Conservation (phyloP, 2,888 invertebrate genomes). For the Lasioglossum zephyrum region DNA sequence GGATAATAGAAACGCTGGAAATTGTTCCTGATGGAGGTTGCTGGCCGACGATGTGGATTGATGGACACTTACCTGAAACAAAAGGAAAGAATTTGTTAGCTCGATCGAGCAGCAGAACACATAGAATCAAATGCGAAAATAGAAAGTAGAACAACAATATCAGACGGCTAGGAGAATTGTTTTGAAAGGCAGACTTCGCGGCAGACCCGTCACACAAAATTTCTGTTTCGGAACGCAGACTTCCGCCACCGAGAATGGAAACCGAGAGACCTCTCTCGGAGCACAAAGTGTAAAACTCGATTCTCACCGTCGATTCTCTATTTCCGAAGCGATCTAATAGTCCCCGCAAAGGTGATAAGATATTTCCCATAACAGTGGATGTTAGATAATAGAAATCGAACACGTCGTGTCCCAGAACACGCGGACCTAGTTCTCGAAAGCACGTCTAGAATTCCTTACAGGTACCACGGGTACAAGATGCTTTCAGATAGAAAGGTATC, state of each 20-base stretch:
- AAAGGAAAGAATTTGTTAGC: background rate
- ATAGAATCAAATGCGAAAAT: background rate
- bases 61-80: slow-evolving; percentile 48
- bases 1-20: slow-evolving; percentile 1
- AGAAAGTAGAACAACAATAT: background rate
- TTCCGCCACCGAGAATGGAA: background rate
- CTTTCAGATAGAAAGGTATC: slow-evolving; percentile 20
- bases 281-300: background rate
- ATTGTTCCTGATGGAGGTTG: background rate
- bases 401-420: background rate
- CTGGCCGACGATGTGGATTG: background rate
- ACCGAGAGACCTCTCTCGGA: background rate
- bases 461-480: slow-evolving; percentile 14
- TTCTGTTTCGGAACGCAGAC: background rate
- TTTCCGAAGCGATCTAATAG: slow-evolving; percentile 3
- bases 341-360: background rate
- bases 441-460: background rate
- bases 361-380: slow-evolving; percentile 5
- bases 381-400: slow-evolving; percentile 9
- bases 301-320: background rate
- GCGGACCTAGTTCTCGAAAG: background rate
- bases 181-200: background rate
- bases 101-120: background rate
- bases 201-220: background rate
- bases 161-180: background rate